Percentiles rank a stretch among this genome's conserved stretches.
These are phyloP conservation scores for Pelmatolapia mariae DNA, from an alignment of 2,113 vertebrate species.

Conservation along the genomic window DNA sequence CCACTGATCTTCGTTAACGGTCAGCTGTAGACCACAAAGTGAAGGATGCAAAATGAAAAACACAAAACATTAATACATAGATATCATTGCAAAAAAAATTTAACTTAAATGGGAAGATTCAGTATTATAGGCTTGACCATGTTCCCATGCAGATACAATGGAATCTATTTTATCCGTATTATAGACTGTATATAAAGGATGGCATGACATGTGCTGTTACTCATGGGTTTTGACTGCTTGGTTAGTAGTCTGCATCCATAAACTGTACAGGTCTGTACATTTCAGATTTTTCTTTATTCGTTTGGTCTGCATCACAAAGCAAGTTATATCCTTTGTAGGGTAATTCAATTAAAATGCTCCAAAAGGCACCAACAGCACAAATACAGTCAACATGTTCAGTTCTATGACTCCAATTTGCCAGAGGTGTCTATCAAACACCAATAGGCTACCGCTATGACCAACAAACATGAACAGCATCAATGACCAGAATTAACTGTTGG, in stretches of 20 bases:
- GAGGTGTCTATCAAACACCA: background rate
- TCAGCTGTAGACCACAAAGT: background rate
- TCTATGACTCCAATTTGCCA: background rate
- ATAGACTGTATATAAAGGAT: background rate
- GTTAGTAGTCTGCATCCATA: background rate
- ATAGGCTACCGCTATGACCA: fast-evolving
- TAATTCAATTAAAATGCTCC: background rate
- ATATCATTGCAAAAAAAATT: background rate
- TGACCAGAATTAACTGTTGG: background rate
- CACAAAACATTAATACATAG: background rate
- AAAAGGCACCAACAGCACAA: background rate
- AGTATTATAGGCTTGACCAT: background rate
- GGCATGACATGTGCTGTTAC: background rate
- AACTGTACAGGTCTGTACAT: background rate
- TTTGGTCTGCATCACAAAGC: background rate
- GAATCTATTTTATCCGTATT: background rate
- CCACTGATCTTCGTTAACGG: background rate
- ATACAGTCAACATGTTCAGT: background rate
- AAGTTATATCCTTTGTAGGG: background rate
- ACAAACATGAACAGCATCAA: background rate
- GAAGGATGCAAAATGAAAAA: constrained; percentile 32
- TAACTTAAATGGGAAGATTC: background rate
- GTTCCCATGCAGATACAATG: background rate
- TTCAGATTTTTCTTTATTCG: background rate
- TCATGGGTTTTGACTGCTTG: background rate